Evolutionary conservation across 2,797 vertebrate species (phyloP).

Genomic region (Falco concolor): DNA sequence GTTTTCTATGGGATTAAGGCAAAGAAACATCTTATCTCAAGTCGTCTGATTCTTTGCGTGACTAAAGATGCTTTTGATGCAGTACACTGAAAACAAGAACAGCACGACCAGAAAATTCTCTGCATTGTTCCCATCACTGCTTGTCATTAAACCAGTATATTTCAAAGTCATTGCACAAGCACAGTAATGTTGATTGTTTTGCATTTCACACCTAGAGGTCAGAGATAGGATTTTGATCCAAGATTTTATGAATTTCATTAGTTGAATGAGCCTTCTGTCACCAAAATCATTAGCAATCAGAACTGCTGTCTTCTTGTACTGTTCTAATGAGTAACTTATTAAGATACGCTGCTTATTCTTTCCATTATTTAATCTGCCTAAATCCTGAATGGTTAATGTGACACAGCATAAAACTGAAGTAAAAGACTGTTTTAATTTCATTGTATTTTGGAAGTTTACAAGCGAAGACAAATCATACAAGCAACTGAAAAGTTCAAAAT

Average conservation of each 20-base stretch:
- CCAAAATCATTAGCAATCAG: constrained; percentile 44
- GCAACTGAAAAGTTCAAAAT: neutral
- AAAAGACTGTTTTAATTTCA: neutral
- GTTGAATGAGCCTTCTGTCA: constrained; percentile 45
- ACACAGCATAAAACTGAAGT: neutral
- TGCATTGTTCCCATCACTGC: neutral
- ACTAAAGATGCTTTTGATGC: constrained; percentile 8
- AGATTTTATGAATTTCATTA: constrained; percentile 60
- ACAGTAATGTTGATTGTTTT: constrained; percentile 17
- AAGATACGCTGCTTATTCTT: neutral
- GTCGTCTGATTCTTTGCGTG: neutral
- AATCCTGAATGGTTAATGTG: neutral
- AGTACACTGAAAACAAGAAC: neutral
- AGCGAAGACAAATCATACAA: neutral
- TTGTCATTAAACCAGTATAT: neutral
- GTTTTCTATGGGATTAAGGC: neutral
- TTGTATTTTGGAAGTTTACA: neutral
- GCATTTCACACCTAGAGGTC: constrained; percentile 61
- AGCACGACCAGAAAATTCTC: neutral
- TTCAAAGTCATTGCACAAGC: neutral
- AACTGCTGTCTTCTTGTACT: neutral
- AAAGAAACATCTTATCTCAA: neutral
- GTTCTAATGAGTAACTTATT: constrained; percentile 25
- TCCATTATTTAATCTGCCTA: constrained; percentile 6
- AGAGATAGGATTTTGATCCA: constrained; percentile 48